Evolutionary conservation across 2,797 vertebrate species (phyloP), one percentile per base, ranked within the genome.

Genomic region (Sebastes itinus): DNA sequence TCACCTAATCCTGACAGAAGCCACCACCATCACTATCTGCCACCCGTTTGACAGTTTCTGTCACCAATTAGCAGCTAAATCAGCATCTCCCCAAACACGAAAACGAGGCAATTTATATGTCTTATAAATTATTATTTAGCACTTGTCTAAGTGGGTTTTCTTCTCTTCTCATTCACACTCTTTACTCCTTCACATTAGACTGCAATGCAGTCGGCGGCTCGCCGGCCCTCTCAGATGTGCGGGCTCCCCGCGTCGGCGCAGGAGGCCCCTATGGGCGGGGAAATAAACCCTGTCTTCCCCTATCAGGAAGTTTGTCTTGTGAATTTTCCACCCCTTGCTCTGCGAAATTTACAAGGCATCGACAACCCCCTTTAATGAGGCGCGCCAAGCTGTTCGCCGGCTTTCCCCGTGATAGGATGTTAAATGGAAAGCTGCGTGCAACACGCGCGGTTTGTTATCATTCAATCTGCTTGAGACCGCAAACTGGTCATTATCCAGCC

Each of bases 21-120:
- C 96, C 95, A 95, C 96, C 83, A 91, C 95, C 94, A 97, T 96
- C 96, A 96, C 96, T 97, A 96, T 95, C 96, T 98, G 97, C 97
- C 97, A 97, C 96, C 96, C 97, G 89, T 96, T 97, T 99, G 98
- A 99, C 98, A 99, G 98, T 96, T 99, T 98, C 98, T 99, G 98
- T 99, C 98, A 98, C 97, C 98, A 99, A 99, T 99, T 99, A 99
- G 98, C 97, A 98, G 96, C 96, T 98, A 98, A 99, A 99, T 99
- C 98, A 97, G 97, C 97, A 96, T 97, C 97, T 97, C 96, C 78
- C 95, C 96, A 97, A 98, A 98, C 96, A 98, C 96, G 96, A 96
- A 93, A 94, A 94, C 85, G 69, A 89, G 91, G 94, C 94, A 93
- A 95, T 96, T 95, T 96, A 94, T 95, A 94, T 90, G 95, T 96